Percentiles rank a stretch among this genome's conserved stretches.
Conservation (phyloP, 2,797 vertebrate species). For the Salmo trutta region DNA sequence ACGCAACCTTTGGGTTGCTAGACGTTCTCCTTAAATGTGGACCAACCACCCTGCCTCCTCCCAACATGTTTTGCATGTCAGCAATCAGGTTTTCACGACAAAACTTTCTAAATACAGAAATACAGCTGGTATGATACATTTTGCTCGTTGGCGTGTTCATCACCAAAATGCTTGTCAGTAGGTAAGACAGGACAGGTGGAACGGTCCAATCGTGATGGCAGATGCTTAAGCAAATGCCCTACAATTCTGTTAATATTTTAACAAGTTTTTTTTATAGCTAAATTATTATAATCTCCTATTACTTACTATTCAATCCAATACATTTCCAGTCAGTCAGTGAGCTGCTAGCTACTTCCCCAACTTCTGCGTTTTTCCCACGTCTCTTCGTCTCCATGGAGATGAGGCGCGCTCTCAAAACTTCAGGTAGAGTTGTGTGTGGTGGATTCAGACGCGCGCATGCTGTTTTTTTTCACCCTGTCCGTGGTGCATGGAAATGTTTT, state of each 20-base stretch:
- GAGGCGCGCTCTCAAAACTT: neutral
- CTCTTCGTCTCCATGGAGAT: constrained; percentile 32
- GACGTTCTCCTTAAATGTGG: too few relatives aligned
- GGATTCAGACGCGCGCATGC: neutral
- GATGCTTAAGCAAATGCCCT: neutral
- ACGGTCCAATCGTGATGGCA: neutral
- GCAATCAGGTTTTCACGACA: too few relatives aligned
- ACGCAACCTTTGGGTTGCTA: too few relatives aligned
- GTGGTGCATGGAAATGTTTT: constrained; percentile 5
- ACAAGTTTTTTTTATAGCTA: neutral
- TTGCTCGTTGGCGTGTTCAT: too few relatives aligned
- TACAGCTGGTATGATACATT: too few relatives aligned
- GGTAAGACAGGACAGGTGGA: neutral
- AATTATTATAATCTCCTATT: neutral
- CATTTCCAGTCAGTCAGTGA: neutral
- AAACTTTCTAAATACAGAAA: too few relatives aligned
- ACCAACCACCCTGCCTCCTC: too few relatives aligned
- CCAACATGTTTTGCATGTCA: too few relatives aligned
- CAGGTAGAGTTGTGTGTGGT: neutral
- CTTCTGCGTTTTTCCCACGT: constrained; percentile 18
- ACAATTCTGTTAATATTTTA: neutral
- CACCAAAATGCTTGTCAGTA: neutral
- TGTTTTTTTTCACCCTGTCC: neutral
- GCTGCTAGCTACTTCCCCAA: constrained; percentile 4
- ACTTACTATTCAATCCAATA: neutral